Evolutionary conservation across 2,888 invertebrate species (phyloP).

Genomic region (Pheosia gnoma): DNA sequence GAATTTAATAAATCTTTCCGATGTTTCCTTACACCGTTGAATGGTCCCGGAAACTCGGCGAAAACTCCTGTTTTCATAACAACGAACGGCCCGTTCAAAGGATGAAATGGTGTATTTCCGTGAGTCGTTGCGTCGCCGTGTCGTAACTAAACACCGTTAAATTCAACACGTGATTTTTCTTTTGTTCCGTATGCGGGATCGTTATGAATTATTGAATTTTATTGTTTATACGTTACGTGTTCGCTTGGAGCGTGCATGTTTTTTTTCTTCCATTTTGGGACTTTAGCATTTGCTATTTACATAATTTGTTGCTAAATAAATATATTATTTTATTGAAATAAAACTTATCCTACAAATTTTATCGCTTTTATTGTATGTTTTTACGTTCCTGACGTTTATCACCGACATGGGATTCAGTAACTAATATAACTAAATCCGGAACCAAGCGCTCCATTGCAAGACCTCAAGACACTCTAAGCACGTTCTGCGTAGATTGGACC

Average conservation of each 20-base stretch:
- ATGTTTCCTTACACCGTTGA: constrained; percentile 56
- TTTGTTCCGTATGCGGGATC: constrained; percentile 25
- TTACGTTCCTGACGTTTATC: too few relatives aligned
- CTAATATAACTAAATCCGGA: too few relatives aligned
- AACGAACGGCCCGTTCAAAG: constrained; percentile 44
- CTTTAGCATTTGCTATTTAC: too few relatives aligned
- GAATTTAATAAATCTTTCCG: constrained; percentile 68
- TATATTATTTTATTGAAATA: too few relatives aligned
- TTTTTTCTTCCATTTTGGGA: not conserved
- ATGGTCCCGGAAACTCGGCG: constrained; percentile 49
- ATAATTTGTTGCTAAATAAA: too few relatives aligned
- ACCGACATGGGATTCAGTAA: too few relatives aligned
- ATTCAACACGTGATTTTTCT: constrained; percentile 40
- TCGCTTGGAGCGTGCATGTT: not conserved
- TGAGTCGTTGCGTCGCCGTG: constrained; percentile 32
- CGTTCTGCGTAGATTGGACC: too few relatives aligned
- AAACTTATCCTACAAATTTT: too few relatives aligned
- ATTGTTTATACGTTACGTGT: constrained; percentile 12
- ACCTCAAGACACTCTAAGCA: too few relatives aligned
- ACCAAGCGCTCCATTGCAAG: too few relatives aligned
- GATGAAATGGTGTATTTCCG: constrained; percentile 62
- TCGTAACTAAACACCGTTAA: constrained; percentile 43
- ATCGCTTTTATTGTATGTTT: too few relatives aligned
- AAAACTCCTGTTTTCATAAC: constrained; percentile 62
- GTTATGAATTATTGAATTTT: constrained; percentile 35